Evolutionary conservation across 2,113 vertebrate genomes (phyloP), one percentile per base, ranked within the genome.

Genomic region (Myiopsitta monachus): DNA sequence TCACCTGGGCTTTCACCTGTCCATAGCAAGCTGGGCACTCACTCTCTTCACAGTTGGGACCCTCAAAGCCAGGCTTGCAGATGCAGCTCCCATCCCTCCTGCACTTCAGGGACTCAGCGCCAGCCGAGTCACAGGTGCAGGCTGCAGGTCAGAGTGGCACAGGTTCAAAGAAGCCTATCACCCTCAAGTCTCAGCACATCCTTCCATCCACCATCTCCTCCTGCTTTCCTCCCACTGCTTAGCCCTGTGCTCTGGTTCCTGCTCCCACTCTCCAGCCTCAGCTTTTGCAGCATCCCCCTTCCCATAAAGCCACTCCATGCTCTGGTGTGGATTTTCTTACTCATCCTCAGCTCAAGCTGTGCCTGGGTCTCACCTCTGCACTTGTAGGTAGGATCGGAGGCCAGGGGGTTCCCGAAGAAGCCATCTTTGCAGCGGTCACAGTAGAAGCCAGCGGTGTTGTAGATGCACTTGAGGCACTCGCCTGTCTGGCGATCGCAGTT

Each of bases 341-440:
- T 31, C 72, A 12, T 18, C 7, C 38, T 13, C 52, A 70, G 63
- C 38, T 67, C 47, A 36, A 13, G 39, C 10, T 16, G 9, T 4
- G 3, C 18, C 54, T 1, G 1, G 9, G 2, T 66, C 95, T 70
- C 61, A 99, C 98, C 98, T 97, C 46, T 95, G 98, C 99, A 99
- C 86, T 98, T 98, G 59, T 98, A 17, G 0, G 83, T 33, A 9
- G 98, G 97, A 77, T 98, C 96, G 1, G 97, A 1, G n/a, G 98
- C 98, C 91, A 99, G 87, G 1, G 99, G 98, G 81, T 99, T 98
- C 78, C 99, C 99, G 0, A 98, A 99, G 98, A 98, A 99, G 39
- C 99, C 99, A 0, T 98, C 98, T 72, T 97, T 98, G 98, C 99
- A 99, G 94, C 98, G 98, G 93, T 99, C 98, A 0, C 99, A 99